Evolutionary conservation across 2,113 vertebrate species (phyloP).

Genomic region (Argyrosomus japonicus): DNA sequence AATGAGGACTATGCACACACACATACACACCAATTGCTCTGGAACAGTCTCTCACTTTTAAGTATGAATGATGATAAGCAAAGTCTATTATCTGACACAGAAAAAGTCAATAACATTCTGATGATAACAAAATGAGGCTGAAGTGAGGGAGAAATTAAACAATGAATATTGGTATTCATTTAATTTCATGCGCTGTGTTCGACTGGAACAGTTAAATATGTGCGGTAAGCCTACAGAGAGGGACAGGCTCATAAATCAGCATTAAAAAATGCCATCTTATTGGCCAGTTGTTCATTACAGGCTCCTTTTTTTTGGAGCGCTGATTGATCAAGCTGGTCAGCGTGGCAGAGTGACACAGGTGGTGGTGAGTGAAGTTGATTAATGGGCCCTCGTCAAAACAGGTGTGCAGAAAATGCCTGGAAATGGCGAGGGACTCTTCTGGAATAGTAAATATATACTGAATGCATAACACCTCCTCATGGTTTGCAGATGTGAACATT

Average conservation of each 20-base stretch:
- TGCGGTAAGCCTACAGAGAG: conserved; percentile 33
- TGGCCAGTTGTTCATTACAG: conserved; percentile 64
- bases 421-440: conserved; percentile 5
- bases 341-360: conserved; percentile 69
- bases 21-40: neutral
- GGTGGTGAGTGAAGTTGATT: conserved; percentile 68
- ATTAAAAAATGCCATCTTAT: conserved; percentile 62
- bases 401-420: conserved; percentile 59
- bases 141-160: conserved; percentile 56
- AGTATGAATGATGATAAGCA: conserved; percentile 64
- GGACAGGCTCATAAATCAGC: conserved; percentile 72
- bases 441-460: conserved; percentile 39
- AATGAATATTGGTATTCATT: conserved; percentile 41
- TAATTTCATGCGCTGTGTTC: conserved; percentile 25
- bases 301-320: conserved; percentile 12
- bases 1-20: neutral
- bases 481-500: conserved; percentile 33
- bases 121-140: conserved; percentile 59
- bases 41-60: conserved; percentile 41
- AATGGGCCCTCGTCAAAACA: conserved; percentile 72
- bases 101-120: conserved; percentile 64
- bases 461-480: neutral
- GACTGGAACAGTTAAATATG: conserved; percentile 50
- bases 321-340: conserved; percentile 71
- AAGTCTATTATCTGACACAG: conserved; percentile 60